Evolutionary conservation across 2,797 vertebrate genomes (phyloP).

Genomic region (Tinamus major): DNA sequence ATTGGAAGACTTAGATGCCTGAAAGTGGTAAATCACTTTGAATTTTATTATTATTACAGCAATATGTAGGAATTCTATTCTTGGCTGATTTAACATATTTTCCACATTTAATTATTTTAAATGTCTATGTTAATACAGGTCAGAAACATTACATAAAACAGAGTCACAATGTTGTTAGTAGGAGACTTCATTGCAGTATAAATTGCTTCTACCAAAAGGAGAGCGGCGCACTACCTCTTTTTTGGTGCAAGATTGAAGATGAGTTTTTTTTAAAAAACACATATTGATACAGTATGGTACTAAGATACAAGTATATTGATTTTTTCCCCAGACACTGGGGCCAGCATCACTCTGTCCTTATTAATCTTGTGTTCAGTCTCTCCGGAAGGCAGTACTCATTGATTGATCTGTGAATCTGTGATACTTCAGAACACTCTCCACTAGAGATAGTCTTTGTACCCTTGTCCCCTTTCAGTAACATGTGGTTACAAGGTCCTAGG

Average conservation of each 20-base stretch:
- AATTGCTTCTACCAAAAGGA: neutral
- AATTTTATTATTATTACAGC: neutral
- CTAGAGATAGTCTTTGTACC: accelerated
- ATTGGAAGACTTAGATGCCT: neutral
- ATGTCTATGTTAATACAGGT: neutral
- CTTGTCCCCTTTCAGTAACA: neutral
- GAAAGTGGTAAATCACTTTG: neutral
- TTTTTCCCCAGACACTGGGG: neutral
- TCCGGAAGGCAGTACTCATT: neutral
- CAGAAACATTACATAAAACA: neutral
- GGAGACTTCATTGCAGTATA: neutral
- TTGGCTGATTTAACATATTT: neutral
- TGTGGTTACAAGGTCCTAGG: accelerated
- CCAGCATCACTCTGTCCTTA: neutral
- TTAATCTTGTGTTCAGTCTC: neutral
- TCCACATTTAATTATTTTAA: neutral
- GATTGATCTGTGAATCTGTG: neutral
- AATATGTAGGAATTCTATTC: neutral
- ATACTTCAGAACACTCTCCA: neutral
- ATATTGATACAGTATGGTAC: too few relatives aligned
- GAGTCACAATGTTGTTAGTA: neutral
- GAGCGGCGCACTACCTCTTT: neutral
- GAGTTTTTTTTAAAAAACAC: neutral
- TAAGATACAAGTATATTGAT: neutral
- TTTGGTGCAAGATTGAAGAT: neutral